Conservation (phyloP, 2,113 vertebrate genomes). For the Mustela lutreola region DNA sequence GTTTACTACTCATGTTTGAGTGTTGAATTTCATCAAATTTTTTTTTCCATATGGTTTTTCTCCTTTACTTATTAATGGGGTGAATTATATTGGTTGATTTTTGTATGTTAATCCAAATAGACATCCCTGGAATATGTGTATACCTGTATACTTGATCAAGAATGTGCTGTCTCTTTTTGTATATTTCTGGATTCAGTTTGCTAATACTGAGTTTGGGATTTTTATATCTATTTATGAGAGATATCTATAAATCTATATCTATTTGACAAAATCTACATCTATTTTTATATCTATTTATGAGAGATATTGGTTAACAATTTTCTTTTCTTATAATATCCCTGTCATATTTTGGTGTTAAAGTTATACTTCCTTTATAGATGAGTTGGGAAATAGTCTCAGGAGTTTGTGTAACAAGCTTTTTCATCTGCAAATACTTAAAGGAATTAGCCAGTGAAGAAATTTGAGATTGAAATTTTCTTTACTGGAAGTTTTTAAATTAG, state of each 20-base stretch:
- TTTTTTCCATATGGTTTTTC: not conserved
- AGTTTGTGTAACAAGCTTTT: slow-evolving; percentile 7
- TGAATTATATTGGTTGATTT: not conserved
- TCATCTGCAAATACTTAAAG: slow-evolving; percentile 34
- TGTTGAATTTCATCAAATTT: slow-evolving; percentile 21
- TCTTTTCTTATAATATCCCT: not conserved
- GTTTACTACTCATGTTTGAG: not conserved
- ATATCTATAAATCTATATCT: not conserved
- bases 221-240: slow-evolving; percentile 48
- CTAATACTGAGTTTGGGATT: not conserved
- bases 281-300: slow-evolving; percentile 51
- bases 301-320: slow-evolving; percentile 4
- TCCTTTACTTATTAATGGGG: not conserved
- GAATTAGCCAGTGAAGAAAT: slow-evolving; percentile 41
- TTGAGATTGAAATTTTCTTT: not conserved
- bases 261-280: too few relatives aligned
- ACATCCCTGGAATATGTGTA: not conserved
- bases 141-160: not conserved
- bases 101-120: slow-evolving; percentile 10
- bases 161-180: not conserved
- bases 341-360: slow-evolving; percentile 9
- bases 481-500: not conserved
- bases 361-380: not conserved
- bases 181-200: slow-evolving; percentile 44
- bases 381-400: slow-evolving; percentile 31